These are phyloP conservation scores for Parapristionchus giblindavisi DNA, from an alignment of 2,888 invertebrate species.

Conservation along the genomic window DNA sequence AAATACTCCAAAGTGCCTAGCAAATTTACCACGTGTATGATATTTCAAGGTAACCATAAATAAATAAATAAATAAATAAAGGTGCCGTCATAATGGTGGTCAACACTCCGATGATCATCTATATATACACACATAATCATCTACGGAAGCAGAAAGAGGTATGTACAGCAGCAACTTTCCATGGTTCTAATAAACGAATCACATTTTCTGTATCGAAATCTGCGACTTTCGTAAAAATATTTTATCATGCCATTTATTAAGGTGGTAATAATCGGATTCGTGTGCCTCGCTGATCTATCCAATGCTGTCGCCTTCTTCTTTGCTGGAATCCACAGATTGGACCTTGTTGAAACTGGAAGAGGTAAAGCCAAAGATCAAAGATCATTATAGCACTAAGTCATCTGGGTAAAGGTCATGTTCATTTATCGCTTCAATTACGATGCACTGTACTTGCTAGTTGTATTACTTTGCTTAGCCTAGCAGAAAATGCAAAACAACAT, in stretches of 20 bases:
- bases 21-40: too few species aligned
- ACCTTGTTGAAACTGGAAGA: neutral
- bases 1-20: too few species aligned
- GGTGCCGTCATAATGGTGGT: conserved; percentile 27
- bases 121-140: conserved; percentile 27
- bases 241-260: neutral
- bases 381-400: neutral
- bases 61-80: neutral
- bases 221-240: neutral
- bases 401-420: neutral
- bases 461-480: too few species aligned
- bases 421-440: too few species aligned
- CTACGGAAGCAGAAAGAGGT: conserved; percentile 36
- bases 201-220: neutral
- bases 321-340: conserved; percentile 29
- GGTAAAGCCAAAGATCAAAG: neutral
- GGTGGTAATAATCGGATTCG: conserved; percentile 34
- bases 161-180: too few species aligned
- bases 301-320: conserved; percentile 35
- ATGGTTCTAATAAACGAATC: neutral
- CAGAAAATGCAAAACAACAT: too few species aligned
- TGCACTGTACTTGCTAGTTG: too few species aligned
- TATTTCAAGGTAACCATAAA: neutral
- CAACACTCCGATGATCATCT: conserved; percentile 35
- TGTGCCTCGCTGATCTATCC: conserved; percentile 31